Conservation (phyloP, 2,113 vertebrate genomes). For the Sakesphorus luctuosus region DNA sequence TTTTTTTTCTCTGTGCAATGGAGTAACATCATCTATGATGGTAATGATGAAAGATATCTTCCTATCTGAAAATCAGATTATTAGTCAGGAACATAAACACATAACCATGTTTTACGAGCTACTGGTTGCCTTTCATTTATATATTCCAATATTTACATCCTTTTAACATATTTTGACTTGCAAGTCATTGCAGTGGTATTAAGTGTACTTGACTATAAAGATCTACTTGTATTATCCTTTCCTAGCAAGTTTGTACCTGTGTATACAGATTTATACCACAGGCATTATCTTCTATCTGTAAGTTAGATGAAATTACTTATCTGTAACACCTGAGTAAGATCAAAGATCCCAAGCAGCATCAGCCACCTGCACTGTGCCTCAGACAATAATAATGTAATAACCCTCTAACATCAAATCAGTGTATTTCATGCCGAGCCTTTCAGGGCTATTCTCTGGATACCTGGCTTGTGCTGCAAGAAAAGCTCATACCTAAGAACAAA, state of each 20-base stretch:
- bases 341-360: conserved; percentile 26
- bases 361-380: conserved; percentile 43
- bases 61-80: conserved; percentile 6
- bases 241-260: conserved; percentile 6
- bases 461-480: conserved; percentile 30
- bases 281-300: not conserved
- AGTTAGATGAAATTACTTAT: conserved; percentile 44
- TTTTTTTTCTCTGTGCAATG: not conserved
- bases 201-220: not conserved
- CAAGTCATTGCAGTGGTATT: conserved; percentile 47
- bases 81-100: not conserved
- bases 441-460: conserved; percentile 16
- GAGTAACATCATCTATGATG: not conserved
- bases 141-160: not conserved
- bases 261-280: conserved; percentile 20
- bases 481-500: conserved; percentile 55
- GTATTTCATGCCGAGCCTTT: conserved; percentile 10
- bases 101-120: not conserved
- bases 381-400: conserved; percentile 37
- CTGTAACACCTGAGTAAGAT: conserved; percentile 4
- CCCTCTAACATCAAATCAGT: not conserved
- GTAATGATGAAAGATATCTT: not conserved
- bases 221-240: not conserved
- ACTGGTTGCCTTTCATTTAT: not conserved
- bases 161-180: conserved; percentile 21